Evolutionary conservation across 2,797 vertebrate species (phyloP).

Genomic region (Eremophila alpestris): DNA sequence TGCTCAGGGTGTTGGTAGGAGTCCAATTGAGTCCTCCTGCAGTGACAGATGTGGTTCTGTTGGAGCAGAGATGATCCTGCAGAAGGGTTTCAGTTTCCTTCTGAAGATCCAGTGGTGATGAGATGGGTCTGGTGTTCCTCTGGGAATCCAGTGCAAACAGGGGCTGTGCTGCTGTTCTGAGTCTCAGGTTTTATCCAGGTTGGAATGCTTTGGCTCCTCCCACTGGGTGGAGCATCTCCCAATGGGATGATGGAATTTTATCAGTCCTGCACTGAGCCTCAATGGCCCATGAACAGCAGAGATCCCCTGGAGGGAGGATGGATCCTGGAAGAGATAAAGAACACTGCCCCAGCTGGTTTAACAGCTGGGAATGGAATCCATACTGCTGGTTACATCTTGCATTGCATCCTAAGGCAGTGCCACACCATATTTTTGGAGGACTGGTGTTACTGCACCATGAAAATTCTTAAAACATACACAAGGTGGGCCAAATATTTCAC

Average conservation of each 20-base stretch:
- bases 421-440: neutral
- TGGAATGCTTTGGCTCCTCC: neutral
- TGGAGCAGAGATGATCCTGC: neutral
- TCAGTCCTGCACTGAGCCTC: neutral
- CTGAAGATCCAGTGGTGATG: neutral
- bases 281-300: neutral
- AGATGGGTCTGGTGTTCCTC: neutral
- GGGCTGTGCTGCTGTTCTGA: neutral
- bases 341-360: neutral
- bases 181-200: neutral
- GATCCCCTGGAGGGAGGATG: neutral
- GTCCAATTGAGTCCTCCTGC: neutral
- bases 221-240: neutral
- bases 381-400: neutral
- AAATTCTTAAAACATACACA: neutral
- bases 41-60: neutral
- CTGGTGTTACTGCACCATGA: neutral
- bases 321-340: neutral
- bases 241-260: neutral
- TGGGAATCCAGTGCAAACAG: neutral
- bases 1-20: neutral
- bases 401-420: neutral
- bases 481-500: accelerated
- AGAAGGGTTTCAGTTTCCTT: neutral
- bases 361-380: neutral